Base-by-base conservation (phyloP, 2,797 vertebrate species). In the Brachyalestes nurse region DNA sequence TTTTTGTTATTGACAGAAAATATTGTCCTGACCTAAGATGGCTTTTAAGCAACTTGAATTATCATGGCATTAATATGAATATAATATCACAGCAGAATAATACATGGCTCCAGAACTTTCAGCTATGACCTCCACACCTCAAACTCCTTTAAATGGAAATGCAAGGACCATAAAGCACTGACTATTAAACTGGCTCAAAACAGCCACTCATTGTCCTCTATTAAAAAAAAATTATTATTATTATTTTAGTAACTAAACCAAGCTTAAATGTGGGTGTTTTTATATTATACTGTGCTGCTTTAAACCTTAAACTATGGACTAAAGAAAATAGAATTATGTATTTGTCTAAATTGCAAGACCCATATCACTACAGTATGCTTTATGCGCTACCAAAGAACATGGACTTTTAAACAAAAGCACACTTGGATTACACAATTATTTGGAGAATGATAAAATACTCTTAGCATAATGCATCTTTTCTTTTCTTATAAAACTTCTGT, bases 401-500 rank as follows among this genome's bases (percentile, higher is more conserved):
- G 47, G 55, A 10, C 5, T 34, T 72, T 71, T 34, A 72, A 49
- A 62, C 17, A 21, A 28, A 66, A 55, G 28, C 71, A 77, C 6
- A 28, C 64, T 5, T 62, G 58, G 21, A 77, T 62, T 69, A 79
- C 49, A 72, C 34, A 66, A 57, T 42, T 42, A 55, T 72, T 72
- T 79, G 51, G 71, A 55, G 49, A 77, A 57, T 3, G 25, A 58
- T 74, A 28, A 73, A 72, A 73, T 72, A 49, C 6, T 57, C 53
- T 65, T 61, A 65, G 28, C 23, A 58, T 65, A 72, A 74, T 38
- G 17, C 23, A 42, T 70, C 72, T 8, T 66, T 8, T 69, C 14
- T 28, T 34, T 73, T 66, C 16, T 17, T 78, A 40, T 77, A 75
- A n/a, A 34, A 67, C 73, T 49, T 58, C 14, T 70, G 64, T 80